Evolutionary conservation across 2,797 vertebrate genomes (phyloP), one percentile per base, ranked within the genome.

Genomic region (Enteromius unitaeniatus): DNA sequence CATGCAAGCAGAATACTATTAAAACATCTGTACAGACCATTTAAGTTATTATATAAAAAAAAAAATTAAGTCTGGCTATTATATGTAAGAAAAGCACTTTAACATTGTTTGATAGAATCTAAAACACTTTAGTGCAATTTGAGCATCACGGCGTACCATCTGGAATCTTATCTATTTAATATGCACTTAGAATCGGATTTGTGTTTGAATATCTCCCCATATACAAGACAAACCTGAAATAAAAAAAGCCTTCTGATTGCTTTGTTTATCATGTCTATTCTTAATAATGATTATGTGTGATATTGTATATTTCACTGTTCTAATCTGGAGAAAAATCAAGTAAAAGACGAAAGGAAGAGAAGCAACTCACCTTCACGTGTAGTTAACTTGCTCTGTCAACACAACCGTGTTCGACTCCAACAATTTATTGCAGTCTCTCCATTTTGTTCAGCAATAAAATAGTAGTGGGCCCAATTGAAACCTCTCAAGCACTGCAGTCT

Each of bases 381-480:
- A 64, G 28, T 31, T 74, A 47, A 69, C 78, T 69, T 69, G 37
- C 40, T 78, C 77, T 73, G 26, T 49, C 72, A 42, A 83, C 34
- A 77, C 23, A 69, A 11, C 86, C 76, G 79, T 88, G 83, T 73
- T 80, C 75, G 88, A 92, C 83, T 88, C 85, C 49, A 31, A 76
- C 88, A 86, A 86, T 86, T 89, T 84, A 84, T 86, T 81, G 65
- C 76, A 55, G 88, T 83, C 88, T 65, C 88, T 89, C 90, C 90
- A 91, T 94, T 94, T 93, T 93, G 92, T 92, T 89, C 49, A 86
- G 88, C 90, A 84, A 92, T 93, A 92, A 94, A 93, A 73, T 51
- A 85, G 86, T 83, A 78, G 31, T 76, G 79, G 86, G 81, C 85
- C 49, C 34, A 87, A 86, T 88, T 81, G 82, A 90, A 91, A 88